Base-by-base conservation (phyloP, 2,888 invertebrate species). In the Bhutanitis thaidina region DNA sequence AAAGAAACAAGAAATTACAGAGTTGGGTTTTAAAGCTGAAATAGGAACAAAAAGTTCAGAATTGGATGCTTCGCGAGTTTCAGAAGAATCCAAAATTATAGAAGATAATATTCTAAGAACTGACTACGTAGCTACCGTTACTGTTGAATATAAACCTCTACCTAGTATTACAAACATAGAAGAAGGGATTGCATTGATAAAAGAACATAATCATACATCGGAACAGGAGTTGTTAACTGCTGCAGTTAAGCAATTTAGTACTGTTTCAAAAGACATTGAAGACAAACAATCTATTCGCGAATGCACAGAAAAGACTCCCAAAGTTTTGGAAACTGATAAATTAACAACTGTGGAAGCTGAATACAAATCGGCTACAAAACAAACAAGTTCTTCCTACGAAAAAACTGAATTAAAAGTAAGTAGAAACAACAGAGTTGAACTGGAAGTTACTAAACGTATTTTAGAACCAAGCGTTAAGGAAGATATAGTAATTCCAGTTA, bases 91-190 rank as follows among this genome's bases (percentile, higher is more conserved):
- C 5, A 12, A 32, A 40, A 3, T 7, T 7, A 16, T 30, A 3
- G n/a, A 2, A 45, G 25, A 25, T n/a, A 13, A 34, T 9, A 5
- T 25, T 13, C 13, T 37, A 12, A 40, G 20, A 36, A 41, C 41
- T 36, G 45, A 51, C 7, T 51, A 51, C 12, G 45, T 51, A 32
- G 51, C 51, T 0, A 51, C 51, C 14, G 45, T 51, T 12, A 51
- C 40, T 10, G 51, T 51, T 29, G 41, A 51, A 51, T 40, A 51
- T 37, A 51, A 36, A 14, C 40, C 15, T 9, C 7, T 14, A 10
- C 50, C 50, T 8, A n/a, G 12, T 16, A 4, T n/a, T 14, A 14
- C 30, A 36, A 25, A 39, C 1, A 30, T 32, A 32, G 12, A 32
- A 7, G 12, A 32, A 32, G 30, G 9, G 1, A 30, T 30, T 9